These are phyloP conservation scores for Apostichopus japonicus DNA, from an alignment of 35 echinoderm and acorn worm species.

Conservation along the genomic window DNA sequence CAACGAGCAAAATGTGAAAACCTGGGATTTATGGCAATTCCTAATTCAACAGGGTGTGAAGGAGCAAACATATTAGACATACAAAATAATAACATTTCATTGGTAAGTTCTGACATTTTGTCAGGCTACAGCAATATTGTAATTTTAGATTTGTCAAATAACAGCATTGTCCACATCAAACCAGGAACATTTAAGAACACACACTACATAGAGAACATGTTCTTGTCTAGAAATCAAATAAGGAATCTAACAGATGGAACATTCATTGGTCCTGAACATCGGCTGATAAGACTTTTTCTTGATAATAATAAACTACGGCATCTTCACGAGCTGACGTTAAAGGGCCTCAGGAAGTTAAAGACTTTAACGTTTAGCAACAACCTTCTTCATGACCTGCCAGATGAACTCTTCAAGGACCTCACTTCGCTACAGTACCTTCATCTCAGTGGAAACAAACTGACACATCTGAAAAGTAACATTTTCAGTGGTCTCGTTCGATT, in stretches of 20 bases:
- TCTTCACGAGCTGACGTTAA: neutral
- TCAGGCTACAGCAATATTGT: neutral
- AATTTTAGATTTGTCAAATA: neutral
- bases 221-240: neutral
- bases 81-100: neutral
- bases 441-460: slow-evolving; percentile 15
- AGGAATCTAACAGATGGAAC: neutral
- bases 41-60: neutral
- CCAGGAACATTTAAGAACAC: neutral
- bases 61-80: neutral
- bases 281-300: neutral
- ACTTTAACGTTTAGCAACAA: neutral
- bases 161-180: neutral
- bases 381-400: neutral
- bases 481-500: neutral
- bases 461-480: neutral
- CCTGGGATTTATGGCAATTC: neutral
- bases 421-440: neutral
- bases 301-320: neutral
- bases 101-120: neutral
- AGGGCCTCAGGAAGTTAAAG: neutral
- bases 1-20: slow-evolving; percentile 3
- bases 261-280: neutral
- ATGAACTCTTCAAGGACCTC: neutral
- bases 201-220: neutral